These are phyloP conservation scores for Plectrocnemia conspersa DNA, from an alignment of 1,140 invertebrate species.

Conservation along the genomic window DNA sequence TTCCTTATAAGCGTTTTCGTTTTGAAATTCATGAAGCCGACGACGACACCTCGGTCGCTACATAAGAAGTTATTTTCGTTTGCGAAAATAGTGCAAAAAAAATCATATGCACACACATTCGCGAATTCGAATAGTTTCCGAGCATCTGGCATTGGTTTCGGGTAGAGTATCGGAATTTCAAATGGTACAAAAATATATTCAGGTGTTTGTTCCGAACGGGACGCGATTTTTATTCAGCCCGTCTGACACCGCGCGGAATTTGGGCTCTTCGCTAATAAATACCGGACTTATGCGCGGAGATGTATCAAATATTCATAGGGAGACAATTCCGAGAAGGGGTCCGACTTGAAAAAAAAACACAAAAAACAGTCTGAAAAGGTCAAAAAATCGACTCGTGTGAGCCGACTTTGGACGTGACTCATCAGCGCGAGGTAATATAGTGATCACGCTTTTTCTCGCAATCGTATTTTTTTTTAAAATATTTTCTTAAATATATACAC, in stretches of 20 bases:
- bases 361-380: too few species aligned
- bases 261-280: slow-evolving; percentile 19
- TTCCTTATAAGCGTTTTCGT: too few species aligned
- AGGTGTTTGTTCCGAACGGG: slow-evolving; percentile 21
- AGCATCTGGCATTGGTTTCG: slow-evolving; percentile 24
- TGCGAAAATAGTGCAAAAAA: not conserved
- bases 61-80: not conserved
- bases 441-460: too few species aligned
- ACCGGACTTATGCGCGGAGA: slow-evolving; percentile 22
- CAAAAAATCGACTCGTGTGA: too few species aligned
- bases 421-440: too few species aligned
- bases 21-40: too few species aligned
- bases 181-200: slow-evolving; percentile 29
- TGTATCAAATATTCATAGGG: slow-evolving; percentile 28
- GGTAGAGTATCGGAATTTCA: slow-evolving; percentile 29
- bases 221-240: slow-evolving; percentile 31
- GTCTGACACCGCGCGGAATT: slow-evolving; percentile 28
- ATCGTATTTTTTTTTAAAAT: too few species aligned
- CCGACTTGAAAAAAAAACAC: too few species aligned
- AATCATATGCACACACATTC: not conserved
- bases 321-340: too few species aligned
- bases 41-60: too few species aligned
- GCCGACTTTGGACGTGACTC: too few species aligned
- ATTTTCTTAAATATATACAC: too few species aligned
- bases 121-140: slow-evolving; percentile 2